A percentile compares a stretch with the other conserved stretches of the same genome.
phyloP scores from a whole-genome alignment of 1,140 invertebrate species.

The Aphidius ervi region DNA sequence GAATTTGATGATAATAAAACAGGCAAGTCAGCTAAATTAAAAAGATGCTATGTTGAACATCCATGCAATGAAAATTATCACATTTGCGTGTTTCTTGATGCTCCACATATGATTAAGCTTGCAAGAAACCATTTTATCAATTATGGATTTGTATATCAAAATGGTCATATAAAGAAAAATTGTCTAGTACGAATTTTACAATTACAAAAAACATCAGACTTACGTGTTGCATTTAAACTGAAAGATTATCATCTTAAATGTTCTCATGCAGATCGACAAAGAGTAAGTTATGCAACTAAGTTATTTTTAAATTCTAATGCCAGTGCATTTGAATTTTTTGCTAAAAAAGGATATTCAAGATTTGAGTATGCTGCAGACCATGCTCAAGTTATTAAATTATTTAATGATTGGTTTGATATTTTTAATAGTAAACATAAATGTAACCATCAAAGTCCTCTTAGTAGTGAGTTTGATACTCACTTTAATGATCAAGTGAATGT shows the following conservation, averaged over 20 bases:
- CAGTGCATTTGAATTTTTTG: neutral
- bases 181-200: neutral
- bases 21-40: too few relatives aligned
- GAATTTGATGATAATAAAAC: too few relatives aligned
- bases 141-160: conserved; percentile 3
- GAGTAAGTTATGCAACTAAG: conserved; percentile 9
- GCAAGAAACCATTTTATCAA: conserved; percentile 28
- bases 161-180: neutral
- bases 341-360: neutral
- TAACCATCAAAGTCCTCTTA: too few relatives aligned
- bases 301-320: conserved; percentile 14
- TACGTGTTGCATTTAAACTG: conserved; percentile 11
- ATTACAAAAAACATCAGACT: neutral
- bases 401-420: too few relatives aligned
- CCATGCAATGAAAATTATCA: conserved; percentile 13
- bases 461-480: too few relatives aligned
- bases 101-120: conserved; percentile 28
- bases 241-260: conserved; percentile 7
- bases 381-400: too few relatives aligned
- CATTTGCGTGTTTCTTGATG: conserved; percentile 30
- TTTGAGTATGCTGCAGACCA: too few relatives aligned
- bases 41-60: conserved; percentile 20
- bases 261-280: neutral
- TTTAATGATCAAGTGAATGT: too few relatives aligned
- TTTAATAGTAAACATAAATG: too few relatives aligned